Evolutionary conservation across 2,888 invertebrate species (phyloP).

Genomic region (Nemapogon koenigi): DNA sequence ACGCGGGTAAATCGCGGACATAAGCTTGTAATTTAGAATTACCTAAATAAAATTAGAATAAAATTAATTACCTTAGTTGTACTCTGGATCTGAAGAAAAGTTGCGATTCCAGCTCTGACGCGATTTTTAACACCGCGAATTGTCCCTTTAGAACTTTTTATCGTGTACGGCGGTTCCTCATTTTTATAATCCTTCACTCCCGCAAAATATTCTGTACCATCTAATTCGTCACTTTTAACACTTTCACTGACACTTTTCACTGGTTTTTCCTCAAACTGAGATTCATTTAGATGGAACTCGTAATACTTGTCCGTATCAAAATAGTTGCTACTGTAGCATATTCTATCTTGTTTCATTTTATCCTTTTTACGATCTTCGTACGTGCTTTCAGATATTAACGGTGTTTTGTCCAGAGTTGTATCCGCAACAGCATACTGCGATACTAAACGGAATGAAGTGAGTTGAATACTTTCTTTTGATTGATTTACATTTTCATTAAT

Average conservation of each 20-base stretch:
- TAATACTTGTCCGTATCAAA: constrained; percentile 82
- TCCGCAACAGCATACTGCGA: constrained; percentile 40
- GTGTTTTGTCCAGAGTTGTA: constrained; percentile 37
- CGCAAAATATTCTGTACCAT: constrained; percentile 76
- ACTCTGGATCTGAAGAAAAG: constrained; percentile 86
- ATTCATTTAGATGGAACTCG: constrained; percentile 83
- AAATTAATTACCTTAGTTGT: constrained; percentile 79
- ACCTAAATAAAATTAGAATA: too few species aligned
- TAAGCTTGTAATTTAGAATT: too few species aligned
- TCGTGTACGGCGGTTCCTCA: constrained; percentile 74
- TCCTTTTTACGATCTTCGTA: constrained; percentile 70
- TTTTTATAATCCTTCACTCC: constrained; percentile 77
- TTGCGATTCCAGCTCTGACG: constrained; percentile 92
- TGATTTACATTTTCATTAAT: constrained; percentile 53
- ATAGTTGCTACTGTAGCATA: constrained; percentile 58
- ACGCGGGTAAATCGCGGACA: too few species aligned
- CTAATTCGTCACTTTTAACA: constrained; percentile 44
- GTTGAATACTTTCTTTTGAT: constrained; percentile 54
- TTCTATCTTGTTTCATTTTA: constrained; percentile 45
- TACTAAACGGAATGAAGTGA: constrained; percentile 60
- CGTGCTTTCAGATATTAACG: constrained; percentile 69
- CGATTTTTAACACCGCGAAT: constrained; percentile 94
- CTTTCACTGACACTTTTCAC: constrained; percentile 36
- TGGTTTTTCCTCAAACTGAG: constrained; percentile 61
- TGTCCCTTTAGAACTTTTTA: constrained; percentile 90